These are phyloP conservation scores for Gryon sp. DNA, from an alignment of 1,140 invertebrate species.

Conservation along the genomic window DNA sequence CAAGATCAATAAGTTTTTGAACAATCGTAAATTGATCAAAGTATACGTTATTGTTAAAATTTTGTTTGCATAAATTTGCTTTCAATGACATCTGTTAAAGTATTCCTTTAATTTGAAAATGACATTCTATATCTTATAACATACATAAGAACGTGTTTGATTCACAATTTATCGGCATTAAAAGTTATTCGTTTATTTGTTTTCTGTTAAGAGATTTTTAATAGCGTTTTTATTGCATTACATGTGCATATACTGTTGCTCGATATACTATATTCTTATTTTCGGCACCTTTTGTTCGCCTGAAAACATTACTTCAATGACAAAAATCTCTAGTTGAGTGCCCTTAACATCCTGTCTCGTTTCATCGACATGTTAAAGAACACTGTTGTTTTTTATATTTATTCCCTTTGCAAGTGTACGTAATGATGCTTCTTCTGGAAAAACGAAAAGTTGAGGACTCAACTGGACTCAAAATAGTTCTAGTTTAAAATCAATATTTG, in stretches of 20 bases:
- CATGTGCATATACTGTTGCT: conserved; percentile 18
- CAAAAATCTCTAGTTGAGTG: conserved; percentile 38
- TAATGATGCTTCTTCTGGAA: conserved; percentile 18
- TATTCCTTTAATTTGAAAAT: too few relatives aligned
- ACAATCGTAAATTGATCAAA: conserved; percentile 7
- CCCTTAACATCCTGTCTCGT: conserved; percentile 27
- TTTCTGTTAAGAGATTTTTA: background rate
- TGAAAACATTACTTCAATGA: conserved; percentile 24
- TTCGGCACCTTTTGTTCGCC: conserved; percentile 18
- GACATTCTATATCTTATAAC: conserved; percentile 10
- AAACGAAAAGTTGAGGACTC: conserved; percentile 7
- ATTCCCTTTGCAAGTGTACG: conserved; percentile 14
- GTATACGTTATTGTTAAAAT: conserved; percentile 7
- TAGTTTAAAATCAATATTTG: background rate
- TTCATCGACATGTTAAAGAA: conserved; percentile 15
- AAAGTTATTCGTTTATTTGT: conserved; percentile 7
- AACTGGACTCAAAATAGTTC: background rate
- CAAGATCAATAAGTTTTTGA: conserved; percentile 58
- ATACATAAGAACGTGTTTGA: background rate
- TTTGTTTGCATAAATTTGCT: conserved; percentile 4
- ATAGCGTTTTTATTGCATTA: conserved; percentile 6
- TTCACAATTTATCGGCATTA: background rate
- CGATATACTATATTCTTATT: conserved; percentile 29
- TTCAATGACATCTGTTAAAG: too few relatives aligned
- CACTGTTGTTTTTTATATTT: conserved; percentile 31